phyloP scores from a whole-genome alignment of 2,797 vertebrate species.

The Chaunax sp. region DNA sequence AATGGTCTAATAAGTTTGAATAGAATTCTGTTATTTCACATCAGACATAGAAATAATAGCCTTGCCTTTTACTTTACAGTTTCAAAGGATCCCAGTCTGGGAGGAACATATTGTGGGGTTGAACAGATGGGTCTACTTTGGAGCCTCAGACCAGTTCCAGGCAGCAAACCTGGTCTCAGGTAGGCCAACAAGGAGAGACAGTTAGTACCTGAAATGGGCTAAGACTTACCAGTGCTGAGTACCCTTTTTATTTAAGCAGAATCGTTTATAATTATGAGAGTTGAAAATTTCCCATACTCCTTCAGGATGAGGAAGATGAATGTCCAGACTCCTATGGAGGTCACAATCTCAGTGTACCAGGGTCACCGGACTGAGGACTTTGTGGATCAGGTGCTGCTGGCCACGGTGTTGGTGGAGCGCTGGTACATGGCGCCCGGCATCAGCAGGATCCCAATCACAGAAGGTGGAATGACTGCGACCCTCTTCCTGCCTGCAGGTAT shows the following conservation, averaged over 20 bases:
- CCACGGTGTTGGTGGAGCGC: constrained; percentile 69
- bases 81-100: constrained; percentile 72
- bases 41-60: no score
- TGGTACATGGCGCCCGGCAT: constrained; percentile 79
- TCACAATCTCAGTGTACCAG: constrained; percentile 72
- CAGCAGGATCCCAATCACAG: constrained; percentile 68
- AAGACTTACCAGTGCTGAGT: no score
- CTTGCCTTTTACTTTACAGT: no score
- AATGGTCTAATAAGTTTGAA: no score
- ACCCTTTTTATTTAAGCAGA: no score
- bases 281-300: no score
- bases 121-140: constrained; percentile 83
- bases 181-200: constrained; percentile 26
- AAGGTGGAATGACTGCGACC: constrained; percentile 62
- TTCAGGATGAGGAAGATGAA: constrained; percentile 76
- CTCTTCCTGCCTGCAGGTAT: constrained; percentile 84
- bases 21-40: no score
- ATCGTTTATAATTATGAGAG: no score
- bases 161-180: constrained; percentile 78
- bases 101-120: constrained; percentile 79
- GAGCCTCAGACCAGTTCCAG: constrained; percentile 81
- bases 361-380: constrained; percentile 69
- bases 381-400: constrained; percentile 45
- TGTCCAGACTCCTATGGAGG: constrained; percentile 64
- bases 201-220: no score